Evolutionary conservation across 2,113 vertebrate species (phyloP).

Genomic region (Naja naja): DNA sequence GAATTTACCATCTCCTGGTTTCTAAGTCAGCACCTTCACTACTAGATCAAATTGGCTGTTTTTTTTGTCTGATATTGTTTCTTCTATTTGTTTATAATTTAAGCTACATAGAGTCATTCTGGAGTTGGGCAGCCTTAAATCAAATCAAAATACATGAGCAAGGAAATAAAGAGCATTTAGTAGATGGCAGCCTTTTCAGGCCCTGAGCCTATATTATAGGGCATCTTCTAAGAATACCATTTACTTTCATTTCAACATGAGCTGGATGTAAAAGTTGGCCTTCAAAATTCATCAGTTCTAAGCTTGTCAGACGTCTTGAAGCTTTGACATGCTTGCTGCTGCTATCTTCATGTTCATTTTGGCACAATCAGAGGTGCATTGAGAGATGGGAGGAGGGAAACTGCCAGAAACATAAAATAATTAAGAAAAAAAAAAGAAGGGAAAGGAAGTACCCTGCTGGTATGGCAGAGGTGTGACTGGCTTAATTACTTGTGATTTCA

Average conservation of each 20-base stretch:
- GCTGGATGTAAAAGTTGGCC: background rate
- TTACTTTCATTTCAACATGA: background rate
- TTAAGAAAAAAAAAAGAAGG: background rate
- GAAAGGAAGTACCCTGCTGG: background rate
- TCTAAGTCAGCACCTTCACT: background rate
- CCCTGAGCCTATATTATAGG: background rate
- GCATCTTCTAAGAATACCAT: background rate
- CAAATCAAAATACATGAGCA: background rate
- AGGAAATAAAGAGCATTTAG: background rate
- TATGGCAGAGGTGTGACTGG: background rate
- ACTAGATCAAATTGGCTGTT: background rate
- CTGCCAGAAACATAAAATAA: background rate
- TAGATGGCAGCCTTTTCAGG: background rate
- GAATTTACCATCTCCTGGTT: background rate
- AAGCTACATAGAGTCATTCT: background rate
- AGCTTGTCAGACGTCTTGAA: background rate
- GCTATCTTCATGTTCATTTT: background rate
- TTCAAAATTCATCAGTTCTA: background rate
- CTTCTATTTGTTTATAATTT: background rate
- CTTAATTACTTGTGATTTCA: background rate
- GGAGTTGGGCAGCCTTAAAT: background rate
- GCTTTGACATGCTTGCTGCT: background rate
- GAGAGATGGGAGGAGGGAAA: background rate
- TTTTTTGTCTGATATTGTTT: background rate
- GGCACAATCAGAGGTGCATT: background rate